Conservation (phyloP, 1,140 invertebrate genomes). For the Conopomorpha cramerella region DNA sequence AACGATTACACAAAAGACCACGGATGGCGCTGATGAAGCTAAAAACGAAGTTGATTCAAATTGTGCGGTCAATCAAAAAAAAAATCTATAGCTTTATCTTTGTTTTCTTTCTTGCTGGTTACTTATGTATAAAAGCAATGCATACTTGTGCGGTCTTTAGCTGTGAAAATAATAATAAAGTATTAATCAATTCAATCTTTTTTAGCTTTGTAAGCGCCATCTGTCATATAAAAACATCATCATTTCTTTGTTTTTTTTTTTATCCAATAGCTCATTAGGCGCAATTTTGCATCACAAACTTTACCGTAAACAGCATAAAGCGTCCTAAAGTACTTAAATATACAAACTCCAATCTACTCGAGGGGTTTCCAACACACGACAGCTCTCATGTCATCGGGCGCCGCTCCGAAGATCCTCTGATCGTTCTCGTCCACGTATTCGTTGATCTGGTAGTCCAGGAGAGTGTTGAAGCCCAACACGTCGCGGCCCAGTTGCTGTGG, state of each 20-base stretch:
- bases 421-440: constrained; percentile 72
- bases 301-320: neutral
- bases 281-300: neutral
- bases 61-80: no score
- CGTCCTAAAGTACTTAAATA: neutral
- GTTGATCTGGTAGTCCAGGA: constrained; percentile 81
- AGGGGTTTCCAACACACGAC: constrained; percentile 75
- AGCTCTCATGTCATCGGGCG: constrained; percentile 73
- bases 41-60: no score
- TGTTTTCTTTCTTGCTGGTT: no score
- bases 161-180: no score
- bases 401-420: constrained; percentile 72
- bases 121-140: no score
- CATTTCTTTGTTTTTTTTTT: neutral
- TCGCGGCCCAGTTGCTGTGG: constrained; percentile 80
- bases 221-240: no score
- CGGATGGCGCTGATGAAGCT: no score
- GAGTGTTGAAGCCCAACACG: constrained; percentile 78
- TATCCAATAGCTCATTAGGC: neutral
- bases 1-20: no score
- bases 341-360: constrained; percentile 12
- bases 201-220: no score
- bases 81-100: no score
- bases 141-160: no score
- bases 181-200: no score